Evolutionary conservation across 2,113 vertebrate genomes (phyloP).

Genomic region (Pteropus alecto): DNA sequence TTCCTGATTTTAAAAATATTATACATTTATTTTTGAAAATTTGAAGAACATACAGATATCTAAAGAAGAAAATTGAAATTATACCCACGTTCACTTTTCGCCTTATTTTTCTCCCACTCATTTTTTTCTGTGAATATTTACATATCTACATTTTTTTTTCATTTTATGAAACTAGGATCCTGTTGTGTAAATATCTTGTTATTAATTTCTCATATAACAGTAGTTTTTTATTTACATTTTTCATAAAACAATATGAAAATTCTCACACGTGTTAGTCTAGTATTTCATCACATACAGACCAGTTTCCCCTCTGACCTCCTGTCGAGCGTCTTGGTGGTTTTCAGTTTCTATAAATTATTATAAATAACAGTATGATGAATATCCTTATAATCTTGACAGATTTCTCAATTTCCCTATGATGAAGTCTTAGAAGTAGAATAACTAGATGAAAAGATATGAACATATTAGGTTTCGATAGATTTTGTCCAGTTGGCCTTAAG

Average conservation of each 20-base stretch:
- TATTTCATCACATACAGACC: not conserved
- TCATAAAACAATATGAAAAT: conserved; percentile 17
- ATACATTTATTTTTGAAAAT: not conserved
- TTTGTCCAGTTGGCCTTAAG: not conserved
- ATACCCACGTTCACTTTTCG: not conserved
- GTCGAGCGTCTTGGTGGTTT: not conserved
- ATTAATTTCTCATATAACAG: not conserved
- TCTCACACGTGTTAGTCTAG: not conserved
- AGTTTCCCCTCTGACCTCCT: not conserved
- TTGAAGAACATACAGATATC: not conserved
- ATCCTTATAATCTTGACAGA: not conserved
- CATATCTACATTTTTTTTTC: not conserved
- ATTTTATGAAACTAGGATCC: not conserved
- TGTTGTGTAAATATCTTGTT: not conserved
- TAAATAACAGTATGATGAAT: not conserved
- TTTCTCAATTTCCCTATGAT: not conserved
- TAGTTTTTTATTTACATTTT: not conserved
- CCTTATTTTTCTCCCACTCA: not conserved
- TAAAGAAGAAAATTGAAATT: conserved; percentile 7
- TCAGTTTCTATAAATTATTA: not conserved
- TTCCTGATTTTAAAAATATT: not conserved
- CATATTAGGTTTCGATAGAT: not conserved
- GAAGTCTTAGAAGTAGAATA: conserved; percentile 18
- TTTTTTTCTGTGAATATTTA: not conserved
- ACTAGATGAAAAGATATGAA: not conserved